phyloP scores from a whole-genome alignment of 1,140 invertebrate genomes.

The Maniola jurtina region DNA sequence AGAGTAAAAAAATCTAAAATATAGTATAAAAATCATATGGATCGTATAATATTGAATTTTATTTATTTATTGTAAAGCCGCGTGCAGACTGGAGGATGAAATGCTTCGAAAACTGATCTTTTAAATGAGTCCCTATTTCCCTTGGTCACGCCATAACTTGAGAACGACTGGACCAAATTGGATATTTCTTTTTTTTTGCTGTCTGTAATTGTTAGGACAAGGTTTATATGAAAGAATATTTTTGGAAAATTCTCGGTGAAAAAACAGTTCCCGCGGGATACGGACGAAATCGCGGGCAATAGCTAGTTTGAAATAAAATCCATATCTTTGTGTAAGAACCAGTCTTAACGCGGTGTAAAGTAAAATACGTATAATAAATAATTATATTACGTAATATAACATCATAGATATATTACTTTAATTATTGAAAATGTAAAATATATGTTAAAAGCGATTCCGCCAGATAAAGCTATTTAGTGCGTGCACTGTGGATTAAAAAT shows the following conservation, averaged over 20 bases:
- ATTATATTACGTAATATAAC: not conserved
- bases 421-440: not conserved
- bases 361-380: not conserved
- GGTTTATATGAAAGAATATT: too few relatives aligned
- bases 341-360: not conserved
- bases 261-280: too few relatives aligned
- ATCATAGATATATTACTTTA: not conserved
- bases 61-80: slow-evolving; percentile 6
- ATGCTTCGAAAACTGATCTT: not conserved
- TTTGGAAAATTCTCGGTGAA: too few relatives aligned
- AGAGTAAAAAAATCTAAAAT: not conserved
- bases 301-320: too few relatives aligned
- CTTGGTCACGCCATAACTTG: too few relatives aligned
- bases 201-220: too few relatives aligned
- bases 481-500: not conserved
- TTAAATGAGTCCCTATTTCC: too few relatives aligned
- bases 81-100: not conserved
- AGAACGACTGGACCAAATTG: too few relatives aligned
- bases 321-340: not conserved
- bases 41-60: not conserved
- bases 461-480: slow-evolving; percentile 1
- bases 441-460: not conserved
- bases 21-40: not conserved
- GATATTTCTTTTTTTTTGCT: too few relatives aligned
- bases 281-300: too few relatives aligned